phyloP scores from a whole-genome alignment of 2,113 vertebrate genomes.

The rat (Rattus norvegicus) region DNA sequence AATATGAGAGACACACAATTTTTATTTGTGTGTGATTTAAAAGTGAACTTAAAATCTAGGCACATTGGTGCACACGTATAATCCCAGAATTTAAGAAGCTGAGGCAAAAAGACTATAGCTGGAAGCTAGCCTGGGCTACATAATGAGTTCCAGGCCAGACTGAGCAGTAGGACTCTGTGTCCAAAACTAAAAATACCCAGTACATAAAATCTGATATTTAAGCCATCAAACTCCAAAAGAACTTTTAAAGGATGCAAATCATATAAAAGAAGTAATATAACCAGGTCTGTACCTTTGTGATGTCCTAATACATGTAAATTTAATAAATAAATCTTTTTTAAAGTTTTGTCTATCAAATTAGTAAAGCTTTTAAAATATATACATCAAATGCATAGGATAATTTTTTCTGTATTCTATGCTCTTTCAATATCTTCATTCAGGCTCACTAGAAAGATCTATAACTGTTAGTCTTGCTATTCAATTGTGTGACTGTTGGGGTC shows the following conservation, averaged over 20 bases:
- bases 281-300: background rate
- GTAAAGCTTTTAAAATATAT: background rate
- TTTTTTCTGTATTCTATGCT: background rate
- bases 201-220: constrained; percentile 26
- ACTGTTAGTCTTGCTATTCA: background rate
- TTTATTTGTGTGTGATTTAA: constrained; percentile 38
- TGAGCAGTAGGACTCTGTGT: background rate
- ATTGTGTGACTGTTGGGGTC: background rate
- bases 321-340: background rate
- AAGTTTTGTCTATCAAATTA: background rate
- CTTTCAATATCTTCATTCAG: background rate
- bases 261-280: background rate
- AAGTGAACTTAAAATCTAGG: constrained; percentile 4
- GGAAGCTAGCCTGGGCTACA: background rate
- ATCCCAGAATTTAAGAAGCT: background rate
- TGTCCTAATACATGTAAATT: background rate
- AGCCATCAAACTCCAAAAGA: constrained; percentile 1
- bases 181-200: background rate
- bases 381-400: background rate
- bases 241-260: constrained; percentile 3
- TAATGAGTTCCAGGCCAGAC: background rate
- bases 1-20: constrained; percentile 9
- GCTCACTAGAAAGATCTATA: background rate
- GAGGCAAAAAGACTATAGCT: background rate
- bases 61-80: background rate